Base-by-base conservation (phyloP, 2,888 invertebrate species). In the Dendrolimus pini region DNA sequence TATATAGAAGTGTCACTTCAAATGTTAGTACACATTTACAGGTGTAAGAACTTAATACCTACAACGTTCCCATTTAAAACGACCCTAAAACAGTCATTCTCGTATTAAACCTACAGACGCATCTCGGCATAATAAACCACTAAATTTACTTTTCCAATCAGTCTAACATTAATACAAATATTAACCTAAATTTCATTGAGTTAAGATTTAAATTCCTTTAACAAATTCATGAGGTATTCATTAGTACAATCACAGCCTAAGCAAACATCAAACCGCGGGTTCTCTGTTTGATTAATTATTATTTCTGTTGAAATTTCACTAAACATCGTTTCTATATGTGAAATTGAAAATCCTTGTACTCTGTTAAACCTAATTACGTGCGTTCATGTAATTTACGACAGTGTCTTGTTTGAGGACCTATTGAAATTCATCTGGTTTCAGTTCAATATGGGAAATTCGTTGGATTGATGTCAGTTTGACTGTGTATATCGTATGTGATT, bases 271-370 rank as follows among this genome's bases (percentile, higher is more conserved):
- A 69, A 71, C 58, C 60, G 66, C 67, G 71, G 69, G 71, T 74
- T 73, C 75, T 80, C 75, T 80, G 79, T 82, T 81, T 81, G 78
- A 80, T 79, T 83, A 81, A 83, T 82, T 78, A 78, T 76, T 76
- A 78, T 80, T 74, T 76, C 75, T 72, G 79, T 80, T 74, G 71
- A 75, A 78, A 78, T 82, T 80, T 73, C 69, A 47, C 75, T 69
- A 70, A 77, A 81, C 79, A 82, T 78, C 47, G 47, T 47, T 47
- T 47, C 47, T 47, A 12, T 47, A 12, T 47, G 69, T 68, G 62
- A 62, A 77, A 75, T 77, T 74, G 76, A 77, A 74, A 73, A 71
- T 70, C 73, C 77, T 67, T 74, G 75, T 75, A 69, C 64, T 59
- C 9, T 12, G 64, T 67, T 66, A 70, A 70, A 76, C 71, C 64